Conservation (phyloP, 2,888 invertebrate genomes). For the Graphium colonna region DNA sequence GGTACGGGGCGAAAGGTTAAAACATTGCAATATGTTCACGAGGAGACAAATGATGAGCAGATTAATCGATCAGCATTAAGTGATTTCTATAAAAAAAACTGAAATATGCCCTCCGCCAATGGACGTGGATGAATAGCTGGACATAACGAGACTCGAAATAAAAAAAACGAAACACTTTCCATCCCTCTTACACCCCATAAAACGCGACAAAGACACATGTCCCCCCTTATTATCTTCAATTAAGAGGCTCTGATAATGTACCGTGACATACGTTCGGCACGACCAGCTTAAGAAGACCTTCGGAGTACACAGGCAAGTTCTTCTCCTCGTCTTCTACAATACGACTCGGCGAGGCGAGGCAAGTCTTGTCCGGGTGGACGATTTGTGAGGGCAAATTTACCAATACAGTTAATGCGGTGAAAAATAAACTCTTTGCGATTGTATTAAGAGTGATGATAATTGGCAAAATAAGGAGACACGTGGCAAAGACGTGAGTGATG, state of each 20-base stretch:
- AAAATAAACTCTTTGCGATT: slow-evolving; percentile 38
- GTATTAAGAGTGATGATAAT: slow-evolving; percentile 28
- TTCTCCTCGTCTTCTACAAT: too few relatives aligned
- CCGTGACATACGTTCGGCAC: slow-evolving; percentile 75
- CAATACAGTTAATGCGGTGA: slow-evolving; percentile 24
- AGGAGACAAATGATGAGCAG: slow-evolving; percentile 19
- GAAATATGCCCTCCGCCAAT: slow-evolving; percentile 27
- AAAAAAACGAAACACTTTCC: slow-evolving; percentile 51
- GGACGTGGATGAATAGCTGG: slow-evolving; percentile 55
- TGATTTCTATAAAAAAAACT: slow-evolving; percentile 23
- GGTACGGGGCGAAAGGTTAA: slow-evolving; percentile 3
- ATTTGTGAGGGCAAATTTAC: slow-evolving; percentile 41
- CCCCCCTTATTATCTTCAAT: slow-evolving; percentile 78
- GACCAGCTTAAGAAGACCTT: too few relatives aligned
- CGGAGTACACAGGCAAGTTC: too few relatives aligned
- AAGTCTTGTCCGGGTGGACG: slow-evolving; percentile 46
- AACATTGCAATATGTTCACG: background rate
- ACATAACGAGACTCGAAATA: slow-evolving; percentile 59
- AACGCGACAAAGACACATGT: slow-evolving; percentile 77
- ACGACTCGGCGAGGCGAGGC: slow-evolving; percentile 22
- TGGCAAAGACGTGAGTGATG: slow-evolving; percentile 61
- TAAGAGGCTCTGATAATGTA: slow-evolving; percentile 75
- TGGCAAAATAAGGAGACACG: slow-evolving; percentile 32
- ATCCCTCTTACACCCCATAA: slow-evolving; percentile 70
- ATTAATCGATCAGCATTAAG: slow-evolving; percentile 19